Percentiles rank a stretch among this genome's conserved stretches.
phyloP scores from a whole-genome alignment of 2,888 invertebrate genomes.

The Drosophila merina region DNA sequence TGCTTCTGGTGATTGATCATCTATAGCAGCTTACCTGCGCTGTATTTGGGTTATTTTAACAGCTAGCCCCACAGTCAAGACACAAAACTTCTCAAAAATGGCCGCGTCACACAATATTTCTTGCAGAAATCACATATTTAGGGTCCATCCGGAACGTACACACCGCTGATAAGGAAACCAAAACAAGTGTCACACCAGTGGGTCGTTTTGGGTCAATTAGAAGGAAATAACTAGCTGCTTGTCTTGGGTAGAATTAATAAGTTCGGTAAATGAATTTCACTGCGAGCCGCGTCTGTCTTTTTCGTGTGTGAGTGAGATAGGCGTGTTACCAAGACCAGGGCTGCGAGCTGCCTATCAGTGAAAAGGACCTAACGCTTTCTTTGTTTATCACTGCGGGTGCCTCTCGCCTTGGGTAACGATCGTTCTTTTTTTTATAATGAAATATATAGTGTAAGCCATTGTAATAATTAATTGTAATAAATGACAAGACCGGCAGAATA shows the following conservation, averaged over 20 bases:
- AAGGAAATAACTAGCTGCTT: slow-evolving; percentile 82
- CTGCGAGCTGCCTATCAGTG: slow-evolving; percentile 54
- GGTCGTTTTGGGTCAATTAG: slow-evolving; percentile 67
- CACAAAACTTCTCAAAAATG: slow-evolving; percentile 70
- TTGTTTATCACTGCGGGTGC: slow-evolving; percentile 16
- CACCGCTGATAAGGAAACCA: slow-evolving; percentile 51
- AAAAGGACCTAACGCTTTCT: slow-evolving; percentile 37
- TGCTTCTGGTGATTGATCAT: neutral
- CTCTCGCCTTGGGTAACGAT: neutral
- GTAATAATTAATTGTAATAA: no score
- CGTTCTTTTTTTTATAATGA: neutral
- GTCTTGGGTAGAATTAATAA: slow-evolving; percentile 61
- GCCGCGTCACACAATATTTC: slow-evolving; percentile 68
- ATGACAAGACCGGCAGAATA: no score
- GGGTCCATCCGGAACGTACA: slow-evolving; percentile 31
- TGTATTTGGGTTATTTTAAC: slow-evolving; percentile 71
- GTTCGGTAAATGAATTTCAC: slow-evolving; percentile 74
- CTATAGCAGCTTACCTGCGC: slow-evolving; percentile 52
- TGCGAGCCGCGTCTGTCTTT: slow-evolving; percentile 72
- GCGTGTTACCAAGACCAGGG: slow-evolving; percentile 55
- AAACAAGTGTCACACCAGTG: slow-evolving; percentile 72
- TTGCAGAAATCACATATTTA: slow-evolving; percentile 59
- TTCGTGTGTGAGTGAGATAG: slow-evolving; percentile 73
- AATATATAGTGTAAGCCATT: neutral
- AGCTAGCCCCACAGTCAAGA: slow-evolving; percentile 48